phyloP scores from a whole-genome alignment of 2,113 vertebrate genomes.

The Oryzias woworae region DNA sequence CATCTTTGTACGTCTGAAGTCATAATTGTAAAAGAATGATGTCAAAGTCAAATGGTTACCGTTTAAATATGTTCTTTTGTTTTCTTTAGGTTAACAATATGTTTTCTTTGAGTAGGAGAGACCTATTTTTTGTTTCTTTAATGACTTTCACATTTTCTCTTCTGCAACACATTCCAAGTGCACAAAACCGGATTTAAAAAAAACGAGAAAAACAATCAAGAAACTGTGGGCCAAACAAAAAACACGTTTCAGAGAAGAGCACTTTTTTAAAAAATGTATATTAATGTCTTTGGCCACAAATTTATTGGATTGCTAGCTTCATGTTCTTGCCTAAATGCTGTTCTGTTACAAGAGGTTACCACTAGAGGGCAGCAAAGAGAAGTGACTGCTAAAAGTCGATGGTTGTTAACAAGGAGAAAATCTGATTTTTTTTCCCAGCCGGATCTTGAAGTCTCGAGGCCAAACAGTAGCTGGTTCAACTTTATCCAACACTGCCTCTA shows the following conservation, averaged over 20 bases:
- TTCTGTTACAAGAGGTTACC: no score
- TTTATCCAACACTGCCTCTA: no score
- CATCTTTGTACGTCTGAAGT: neutral
- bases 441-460: no score
- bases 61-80: neutral
- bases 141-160: conserved; percentile 14
- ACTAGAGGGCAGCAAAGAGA: no score
- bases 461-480: no score
- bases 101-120: conserved; percentile 36
- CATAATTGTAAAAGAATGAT: conserved; percentile 18
- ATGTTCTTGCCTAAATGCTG: no score
- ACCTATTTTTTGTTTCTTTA: neutral
- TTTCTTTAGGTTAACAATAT: neutral
- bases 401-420: no score
- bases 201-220: neutral
- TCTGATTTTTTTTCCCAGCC: no score
- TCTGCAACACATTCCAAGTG: conserved; percentile 40
- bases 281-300: no score
- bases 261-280: neutral
- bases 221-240: neutral
- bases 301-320: no score
- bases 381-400: no score
- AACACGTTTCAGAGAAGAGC: neutral
- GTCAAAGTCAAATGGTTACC: no score
- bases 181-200: conserved; percentile 10